Evolutionary conservation across 2,113 vertebrate genomes (phyloP), one percentile per base, ranked within the genome.

Genomic region (Zapornia atra): DNA sequence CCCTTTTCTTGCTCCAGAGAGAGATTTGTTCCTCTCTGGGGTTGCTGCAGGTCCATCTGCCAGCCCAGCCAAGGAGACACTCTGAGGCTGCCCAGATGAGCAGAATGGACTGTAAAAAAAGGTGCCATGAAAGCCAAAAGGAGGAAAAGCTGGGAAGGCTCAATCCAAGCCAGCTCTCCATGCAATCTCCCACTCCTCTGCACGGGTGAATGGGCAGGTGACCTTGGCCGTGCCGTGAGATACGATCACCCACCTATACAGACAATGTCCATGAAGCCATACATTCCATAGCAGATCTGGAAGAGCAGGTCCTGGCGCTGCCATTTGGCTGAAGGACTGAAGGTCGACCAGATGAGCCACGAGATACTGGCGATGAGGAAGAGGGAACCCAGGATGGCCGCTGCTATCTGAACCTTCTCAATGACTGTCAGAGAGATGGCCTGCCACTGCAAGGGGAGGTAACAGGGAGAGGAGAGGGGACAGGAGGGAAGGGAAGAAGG

Each of bases 221-320:
- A 69, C 83, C 15, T 65, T 1, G 2, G 77, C 38, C 2, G 0
- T 5, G 46, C 75, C 33, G 1, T 28, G 65, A 96, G 80, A 63
- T 12, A 19, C 0, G 3, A 77, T 94, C 95, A 98, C 98, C 98
- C 98, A 99, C 99, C 99, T 94, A 99, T 99, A 98, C 99, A 99
- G 97, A 99, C 99, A 95, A 99, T 98, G 80, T 99, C 99, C 99
- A 99, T 99, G 98, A 99, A 99, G 98, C 99, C 99, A 0, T 99
- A 99, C 99, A 99, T 99, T 97, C 99, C 99, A 22, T 99, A 99
- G 98, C 99, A 99, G 98, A 99, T 99, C 99, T 99, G 99, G 98
- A 99, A 99, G 94, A 99, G 99, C 97, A 99, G 99, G 98, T 99
- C 99, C 97, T 99, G 99, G 61, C 99, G 98, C 97, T 99, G 99